These are phyloP conservation scores for Aphelenchoides fujianensis DNA, from an alignment of 1,140 invertebrate species.

Conservation along the genomic window DNA sequence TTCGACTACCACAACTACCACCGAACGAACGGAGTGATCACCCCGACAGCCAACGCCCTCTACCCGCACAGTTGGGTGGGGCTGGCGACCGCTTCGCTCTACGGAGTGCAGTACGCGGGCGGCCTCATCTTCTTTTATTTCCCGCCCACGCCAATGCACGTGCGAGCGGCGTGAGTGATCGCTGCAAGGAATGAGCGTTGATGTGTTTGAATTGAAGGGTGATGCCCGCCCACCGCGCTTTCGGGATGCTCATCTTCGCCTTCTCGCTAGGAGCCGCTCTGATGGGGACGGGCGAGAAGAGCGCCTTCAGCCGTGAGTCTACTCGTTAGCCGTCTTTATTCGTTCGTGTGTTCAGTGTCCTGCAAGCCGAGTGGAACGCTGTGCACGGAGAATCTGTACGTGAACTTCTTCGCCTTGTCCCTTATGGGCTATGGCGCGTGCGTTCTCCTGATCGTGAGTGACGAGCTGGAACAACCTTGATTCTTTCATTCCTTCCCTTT, in stretches of 20 bases:
- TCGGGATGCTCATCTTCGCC: conserved; percentile 11
- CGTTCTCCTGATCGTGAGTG: conserved; percentile 1
- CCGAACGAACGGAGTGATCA: background rate
- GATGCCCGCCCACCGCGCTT: conserved; percentile 12
- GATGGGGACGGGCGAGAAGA: conserved; percentile 17
- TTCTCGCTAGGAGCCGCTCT: conserved; percentile 17
- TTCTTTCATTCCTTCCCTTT: background rate
- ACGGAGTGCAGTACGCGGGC: conserved; percentile 10
- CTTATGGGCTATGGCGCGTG: conserved; percentile 14
- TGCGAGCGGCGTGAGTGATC: conserved; percentile 10
- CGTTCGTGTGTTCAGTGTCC: background rate
- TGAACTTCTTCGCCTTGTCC: conserved; percentile 5
- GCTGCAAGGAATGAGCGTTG: background rate
- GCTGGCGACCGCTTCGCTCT: conserved; percentile 12
- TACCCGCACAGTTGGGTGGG: conserved; percentile 18
- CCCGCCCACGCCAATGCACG: conserved; percentile 9
- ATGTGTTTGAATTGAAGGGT: conserved; percentile 8
- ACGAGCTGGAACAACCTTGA: too few relatives aligned
- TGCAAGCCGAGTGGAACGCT: background rate
- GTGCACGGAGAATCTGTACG: conserved; percentile 14
- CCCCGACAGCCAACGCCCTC: too few relatives aligned
- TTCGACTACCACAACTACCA: conserved; percentile 18
- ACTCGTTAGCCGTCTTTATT: background rate
- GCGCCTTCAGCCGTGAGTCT: background rate
- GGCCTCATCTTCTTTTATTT: conserved; percentile 7